A percentile compares a stretch with the other conserved stretches of the same genome.
These are phyloP conservation scores for Formica exsecta DNA, from an alignment of 1,140 invertebrate species.

Conservation along the genomic window DNA sequence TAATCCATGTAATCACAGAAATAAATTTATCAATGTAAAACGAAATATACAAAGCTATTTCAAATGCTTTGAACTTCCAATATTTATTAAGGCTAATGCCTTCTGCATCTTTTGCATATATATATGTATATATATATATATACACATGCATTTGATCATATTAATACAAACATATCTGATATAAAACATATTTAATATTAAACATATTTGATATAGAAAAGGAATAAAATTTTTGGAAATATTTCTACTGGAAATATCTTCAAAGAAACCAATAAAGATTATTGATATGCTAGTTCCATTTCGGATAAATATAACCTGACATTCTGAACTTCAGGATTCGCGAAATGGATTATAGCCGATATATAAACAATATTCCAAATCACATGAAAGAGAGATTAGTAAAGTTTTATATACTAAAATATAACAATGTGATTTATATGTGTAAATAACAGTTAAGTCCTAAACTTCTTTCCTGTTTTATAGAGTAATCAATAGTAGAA, in stretches of 20 bases:
- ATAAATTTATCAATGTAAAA: conserved; percentile 23
- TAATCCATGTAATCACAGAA: background rate
- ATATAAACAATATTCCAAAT: conserved; percentile 13
- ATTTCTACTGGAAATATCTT: conserved; percentile 77
- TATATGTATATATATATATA: background rate
- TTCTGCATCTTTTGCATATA: background rate
- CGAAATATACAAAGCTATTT: background rate
- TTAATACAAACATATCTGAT: background rate
- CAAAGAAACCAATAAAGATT: conserved; percentile 47
- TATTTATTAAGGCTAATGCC: conserved; percentile 3
- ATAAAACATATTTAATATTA: background rate
- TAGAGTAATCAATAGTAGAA: conserved; percentile 34
- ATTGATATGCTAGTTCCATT: conserved; percentile 75
- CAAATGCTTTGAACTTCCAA: conserved; percentile 33
- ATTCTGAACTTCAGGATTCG: background rate
- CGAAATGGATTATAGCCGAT: conserved; percentile 77
- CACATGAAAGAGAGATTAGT: conserved; percentile 8
- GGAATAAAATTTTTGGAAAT: conserved; percentile 69
- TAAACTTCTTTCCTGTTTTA: conserved; percentile 22
- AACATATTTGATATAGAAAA: background rate
- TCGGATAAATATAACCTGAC: conserved; percentile 46
- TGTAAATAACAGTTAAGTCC: conserved; percentile 43
- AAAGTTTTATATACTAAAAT: conserved; percentile 19
- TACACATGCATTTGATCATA: background rate
- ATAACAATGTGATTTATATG: conserved; percentile 15